phyloP scores from a whole-genome alignment of 2,888 invertebrate genomes.

The Andrena haemorrhoa region DNA sequence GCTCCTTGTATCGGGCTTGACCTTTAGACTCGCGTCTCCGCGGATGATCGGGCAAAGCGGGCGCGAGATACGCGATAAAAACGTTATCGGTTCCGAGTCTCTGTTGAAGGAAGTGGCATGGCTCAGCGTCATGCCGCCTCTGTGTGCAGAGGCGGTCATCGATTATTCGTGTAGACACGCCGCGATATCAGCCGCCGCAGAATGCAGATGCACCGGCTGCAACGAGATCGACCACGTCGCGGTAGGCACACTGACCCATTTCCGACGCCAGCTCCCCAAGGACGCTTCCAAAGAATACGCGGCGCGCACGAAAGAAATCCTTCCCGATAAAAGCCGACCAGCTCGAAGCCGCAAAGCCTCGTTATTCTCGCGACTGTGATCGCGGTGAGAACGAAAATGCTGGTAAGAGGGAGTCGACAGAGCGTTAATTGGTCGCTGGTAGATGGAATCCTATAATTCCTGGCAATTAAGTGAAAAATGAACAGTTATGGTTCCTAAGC shows the following conservation, averaged over 20 bases:
- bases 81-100: constrained; percentile 13
- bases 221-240: constrained; percentile 48
- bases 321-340: neutral
- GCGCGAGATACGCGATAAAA: constrained; percentile 22
- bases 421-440: neutral
- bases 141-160: constrained; percentile 14
- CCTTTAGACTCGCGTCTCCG: constrained; percentile 15
- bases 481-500: neutral
- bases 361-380: neutral
- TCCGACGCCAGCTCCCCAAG: constrained; percentile 38
- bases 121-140: neutral
- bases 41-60: neutral
- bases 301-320: neutral
- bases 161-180: constrained; percentile 45
- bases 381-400: neutral
- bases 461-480: neutral
- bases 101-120: constrained; percentile 19
- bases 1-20: neutral
- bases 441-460: neutral
- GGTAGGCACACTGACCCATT: constrained; percentile 54
- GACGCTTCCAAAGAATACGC: constrained; percentile 21
- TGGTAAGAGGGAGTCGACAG: neutral
- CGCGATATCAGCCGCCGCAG: constrained; percentile 46
- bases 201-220: constrained; percentile 57
- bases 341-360: neutral